Percentiles rank a stretch among this genome's conserved stretches.
Conservation (phyloP, 2,888 invertebrate species). For the Chelonus formosanus region DNA sequence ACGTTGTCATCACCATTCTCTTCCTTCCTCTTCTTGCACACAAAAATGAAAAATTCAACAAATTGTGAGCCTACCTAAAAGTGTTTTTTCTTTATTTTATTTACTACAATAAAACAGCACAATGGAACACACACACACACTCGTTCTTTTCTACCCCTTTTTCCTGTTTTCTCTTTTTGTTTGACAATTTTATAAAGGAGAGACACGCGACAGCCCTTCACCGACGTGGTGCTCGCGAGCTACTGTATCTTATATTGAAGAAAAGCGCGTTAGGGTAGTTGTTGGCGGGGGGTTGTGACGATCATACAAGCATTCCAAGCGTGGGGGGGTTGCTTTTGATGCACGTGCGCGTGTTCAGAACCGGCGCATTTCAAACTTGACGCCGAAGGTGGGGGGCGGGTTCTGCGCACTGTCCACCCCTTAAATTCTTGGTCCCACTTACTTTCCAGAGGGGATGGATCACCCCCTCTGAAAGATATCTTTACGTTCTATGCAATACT, state of each 20-base stretch:
- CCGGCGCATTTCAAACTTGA: conserved; percentile 45
- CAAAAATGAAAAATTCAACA: conserved; percentile 9
- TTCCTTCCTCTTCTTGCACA: conserved; percentile 25
- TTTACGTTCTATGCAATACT: conserved; percentile 30
- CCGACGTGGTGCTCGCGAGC: conserved; percentile 61
- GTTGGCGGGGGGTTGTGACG: conserved; percentile 24
- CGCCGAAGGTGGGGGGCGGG: conserved; percentile 63
- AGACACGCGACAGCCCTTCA: conserved; percentile 55
- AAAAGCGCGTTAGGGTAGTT: conserved; percentile 29
- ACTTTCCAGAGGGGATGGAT: conserved; percentile 21
- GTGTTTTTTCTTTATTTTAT: conserved; percentile 2
- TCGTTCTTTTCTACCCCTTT: conserved; percentile 21
- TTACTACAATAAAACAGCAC: conserved; percentile 9
- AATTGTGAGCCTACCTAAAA: conserved; percentile 8
- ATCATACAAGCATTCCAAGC: conserved; percentile 9
- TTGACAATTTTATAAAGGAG: conserved; percentile 28
- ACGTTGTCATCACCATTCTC: conserved; percentile 25
- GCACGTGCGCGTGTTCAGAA: conserved; percentile 39
- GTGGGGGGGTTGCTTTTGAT: conserved; percentile 17
- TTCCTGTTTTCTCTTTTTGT: conserved; percentile 34
- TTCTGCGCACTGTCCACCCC: conserved; percentile 64
- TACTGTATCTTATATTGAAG: conserved; percentile 63
- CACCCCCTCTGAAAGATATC: conserved; percentile 25
- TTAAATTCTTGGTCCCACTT: conserved; percentile 34
- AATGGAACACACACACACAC: conserved; percentile 2